Percentiles rank a stretch among this genome's conserved stretches.
These are phyloP conservation scores for Pangasius sanitwongsei DNA, from an alignment of 2,797 vertebrate genomes.

Conservation along the genomic window DNA sequence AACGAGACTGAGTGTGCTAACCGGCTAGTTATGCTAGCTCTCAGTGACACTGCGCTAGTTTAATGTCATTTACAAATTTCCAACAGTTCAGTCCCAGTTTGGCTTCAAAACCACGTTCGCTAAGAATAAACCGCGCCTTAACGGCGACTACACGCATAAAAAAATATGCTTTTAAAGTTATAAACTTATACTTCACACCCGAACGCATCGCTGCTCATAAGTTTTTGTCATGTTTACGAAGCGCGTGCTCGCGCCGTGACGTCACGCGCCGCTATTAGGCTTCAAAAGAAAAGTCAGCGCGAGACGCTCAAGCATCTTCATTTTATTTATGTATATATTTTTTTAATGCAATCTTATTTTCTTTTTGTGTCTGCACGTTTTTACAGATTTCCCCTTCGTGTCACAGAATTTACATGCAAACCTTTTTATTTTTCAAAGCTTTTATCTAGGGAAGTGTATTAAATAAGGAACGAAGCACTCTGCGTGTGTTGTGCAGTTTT, in stretches of 20 bases:
- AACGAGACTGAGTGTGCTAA: neutral
- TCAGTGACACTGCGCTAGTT: neutral
- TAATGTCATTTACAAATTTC: neutral
- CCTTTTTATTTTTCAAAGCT: neutral
- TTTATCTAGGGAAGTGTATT: neutral
- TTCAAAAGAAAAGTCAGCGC: constrained; percentile 10
- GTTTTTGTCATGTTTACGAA: neutral
- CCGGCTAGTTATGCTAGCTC: constrained; percentile 5
- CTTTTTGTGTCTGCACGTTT: neutral
- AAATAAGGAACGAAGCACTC: neutral
- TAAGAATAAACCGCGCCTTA: neutral
- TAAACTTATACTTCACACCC: neutral
- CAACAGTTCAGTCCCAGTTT: neutral
- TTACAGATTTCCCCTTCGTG: neutral
- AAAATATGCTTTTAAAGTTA: too few species aligned
- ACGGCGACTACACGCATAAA: too few species aligned
- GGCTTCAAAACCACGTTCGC: neutral
- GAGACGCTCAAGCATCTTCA: neutral
- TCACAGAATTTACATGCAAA: neutral
- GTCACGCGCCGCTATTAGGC: neutral
- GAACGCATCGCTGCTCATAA: neutral
- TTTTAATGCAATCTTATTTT: neutral
- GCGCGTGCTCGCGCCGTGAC: neutral
- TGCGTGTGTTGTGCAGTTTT: neutral
- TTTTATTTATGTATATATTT: neutral